Base-by-base conservation (phyloP, 2,113 vertebrate species). In the Taxidea taxus region DNA sequence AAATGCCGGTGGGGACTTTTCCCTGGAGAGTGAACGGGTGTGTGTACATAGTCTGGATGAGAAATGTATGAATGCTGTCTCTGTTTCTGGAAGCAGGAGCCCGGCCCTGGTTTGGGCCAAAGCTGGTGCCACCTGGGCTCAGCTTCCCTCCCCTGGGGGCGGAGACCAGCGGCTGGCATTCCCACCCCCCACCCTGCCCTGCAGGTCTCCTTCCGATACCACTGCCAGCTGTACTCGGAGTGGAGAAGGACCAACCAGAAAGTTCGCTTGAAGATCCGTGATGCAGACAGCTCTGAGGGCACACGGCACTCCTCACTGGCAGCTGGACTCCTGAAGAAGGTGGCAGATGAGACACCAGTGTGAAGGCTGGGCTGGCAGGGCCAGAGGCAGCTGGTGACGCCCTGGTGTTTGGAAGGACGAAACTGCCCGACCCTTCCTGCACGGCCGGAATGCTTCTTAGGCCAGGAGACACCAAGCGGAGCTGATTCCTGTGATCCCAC, bases 141-240 rank as follows among this genome's bases (percentile, higher is more conserved):
- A 3, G 70, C 13, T 21, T 74, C 39, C 54, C 77, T 83, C 49
- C 62, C 3, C 6, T 37, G 60, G 62, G 91, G 51, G 51, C 27
- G 23, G 80, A 44, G 14, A 62, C 60, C 64, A 42, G 23, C 18
- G 1, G 34, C 34, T 6, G n/a, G 66, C 62, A 44, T n/a, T 29
- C 60, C 37, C 4, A 78, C n/a, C 0, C 62, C 70, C 44, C 16
- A 9, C 94, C 3, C 95, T n/a, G 0, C 96, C 92, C 75, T 0
- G 6, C 98, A 99, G 99, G 99, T 99, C 10, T 99, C 99, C 56
- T 99, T 99, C 99, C 99, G 99, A 97, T 99, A 99, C 98, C 99
- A 99, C 98, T 99, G 99, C 98, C 99, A 99, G 99, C 98, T 99
- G 49, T 99, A 99, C 98, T 99, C 99, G 0, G 99, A 99, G 98